These are phyloP conservation scores for Styela plicata DNA, from an alignment of 23 tunicate genomes.

Conservation along the genomic window DNA sequence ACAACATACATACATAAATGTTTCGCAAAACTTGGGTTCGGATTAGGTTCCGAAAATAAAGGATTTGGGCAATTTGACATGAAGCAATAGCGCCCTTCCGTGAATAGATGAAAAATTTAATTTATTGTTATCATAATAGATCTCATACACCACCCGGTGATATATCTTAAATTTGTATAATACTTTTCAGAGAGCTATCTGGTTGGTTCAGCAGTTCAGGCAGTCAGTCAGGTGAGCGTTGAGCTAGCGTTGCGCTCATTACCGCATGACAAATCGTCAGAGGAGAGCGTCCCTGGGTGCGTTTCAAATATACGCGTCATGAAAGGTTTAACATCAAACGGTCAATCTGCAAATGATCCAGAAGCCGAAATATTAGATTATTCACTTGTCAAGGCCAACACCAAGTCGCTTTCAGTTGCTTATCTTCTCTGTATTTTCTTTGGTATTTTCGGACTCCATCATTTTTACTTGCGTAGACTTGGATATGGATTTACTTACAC, in stretches of 20 bases:
- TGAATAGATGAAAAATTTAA: not conserved
- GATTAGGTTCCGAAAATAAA: too few species aligned
- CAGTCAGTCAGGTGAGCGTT: too few species aligned
- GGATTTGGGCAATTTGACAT: too few species aligned
- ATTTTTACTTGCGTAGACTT: not conserved
- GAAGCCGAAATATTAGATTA: slow-evolving; percentile 14
- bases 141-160: not conserved
- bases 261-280: too few species aligned
- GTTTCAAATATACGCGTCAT: too few species aligned
- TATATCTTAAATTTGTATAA: too few species aligned
- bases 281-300: too few species aligned
- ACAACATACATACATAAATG: too few species aligned
- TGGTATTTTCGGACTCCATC: slow-evolving; percentile 8
- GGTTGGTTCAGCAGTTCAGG: too few species aligned
- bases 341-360: not conserved
- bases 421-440: slow-evolving; percentile 1
- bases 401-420: not conserved
- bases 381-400: slow-evolving; percentile 15
- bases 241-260: too few species aligned
- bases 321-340: not conserved
- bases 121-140: not conserved
- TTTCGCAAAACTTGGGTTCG: too few species aligned
- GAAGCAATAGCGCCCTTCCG: not conserved
- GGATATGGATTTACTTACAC: not conserved
- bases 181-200: too few species aligned